Conservation (phyloP, 1,140 invertebrate species). For the Pseudomyrmex sp. region DNA sequence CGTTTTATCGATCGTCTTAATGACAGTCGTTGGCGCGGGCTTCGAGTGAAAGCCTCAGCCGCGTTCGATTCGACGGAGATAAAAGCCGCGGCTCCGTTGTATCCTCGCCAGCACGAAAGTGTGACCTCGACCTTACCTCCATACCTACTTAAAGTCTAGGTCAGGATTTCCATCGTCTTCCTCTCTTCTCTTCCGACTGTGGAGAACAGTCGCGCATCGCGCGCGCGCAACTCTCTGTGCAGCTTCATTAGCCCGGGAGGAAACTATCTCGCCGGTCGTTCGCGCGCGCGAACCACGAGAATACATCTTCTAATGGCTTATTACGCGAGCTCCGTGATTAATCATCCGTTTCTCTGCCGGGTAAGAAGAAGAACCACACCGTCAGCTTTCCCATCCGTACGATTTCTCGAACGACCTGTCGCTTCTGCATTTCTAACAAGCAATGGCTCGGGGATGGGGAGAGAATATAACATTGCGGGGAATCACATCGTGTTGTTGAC, state of each 20-base stretch:
- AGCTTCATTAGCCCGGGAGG: conserved; percentile 38
- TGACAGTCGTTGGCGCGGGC: background rate
- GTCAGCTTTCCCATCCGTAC: conserved; percentile 59
- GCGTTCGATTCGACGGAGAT: conserved; percentile 10
- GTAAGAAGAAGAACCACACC: conserved; percentile 6
- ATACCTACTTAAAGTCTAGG: conserved; percentile 80
- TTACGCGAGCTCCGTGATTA: conserved; percentile 48
- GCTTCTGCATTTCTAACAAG: conserved; percentile 43
- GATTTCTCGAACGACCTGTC: conserved; percentile 49
- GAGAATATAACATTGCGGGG: conserved; percentile 6
- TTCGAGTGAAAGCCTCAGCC: conserved; percentile 37
- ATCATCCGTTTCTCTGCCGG: conserved; percentile 57
- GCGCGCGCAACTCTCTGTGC: background rate
- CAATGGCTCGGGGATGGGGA: background rate
- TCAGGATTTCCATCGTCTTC: conserved; percentile 63
- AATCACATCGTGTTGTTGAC: background rate
- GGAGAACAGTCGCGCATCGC: background rate
- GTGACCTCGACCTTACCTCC: conserved; percentile 79
- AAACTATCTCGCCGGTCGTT: conserved; percentile 45
- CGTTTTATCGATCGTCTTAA: background rate
- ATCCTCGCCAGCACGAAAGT: conserved; percentile 38
- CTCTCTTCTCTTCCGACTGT: background rate
- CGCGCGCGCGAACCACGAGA: conserved; percentile 9
- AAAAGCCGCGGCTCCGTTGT: background rate
- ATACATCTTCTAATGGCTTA: conserved; percentile 45